Base-by-base conservation (phyloP, 1,140 invertebrate genomes). In the Scaptomyza graminum region DNA sequence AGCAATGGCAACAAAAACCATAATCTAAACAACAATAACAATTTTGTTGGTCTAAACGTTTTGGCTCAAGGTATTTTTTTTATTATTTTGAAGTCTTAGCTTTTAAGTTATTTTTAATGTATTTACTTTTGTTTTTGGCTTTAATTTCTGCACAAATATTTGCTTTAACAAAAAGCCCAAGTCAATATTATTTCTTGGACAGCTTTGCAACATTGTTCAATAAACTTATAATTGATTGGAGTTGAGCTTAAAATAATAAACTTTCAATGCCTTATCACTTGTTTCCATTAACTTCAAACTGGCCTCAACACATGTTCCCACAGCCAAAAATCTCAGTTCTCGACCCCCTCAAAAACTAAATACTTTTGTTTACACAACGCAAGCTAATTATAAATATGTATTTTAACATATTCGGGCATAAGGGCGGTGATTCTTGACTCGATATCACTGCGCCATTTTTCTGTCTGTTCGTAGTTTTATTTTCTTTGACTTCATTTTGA, bases 351-450 rank as follows among this genome's bases (percentile, higher is more conserved):
- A 16, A 44, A 44, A 44, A 44, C 5, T 16, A 3, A 1, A 22
- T 1, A 22, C 18, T 7, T 73, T 76, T 73, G 78, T 81, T 81
- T 81, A 75, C 54, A 55, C 37, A 41, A 22, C 22, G 31, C 31
- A 59, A 69, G 64, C 73, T 78, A 69, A 81, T 74, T 81, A 78
- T 82, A 81, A 74, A 81, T 68, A 49, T 12, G 54, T 64, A 11
- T 52, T 41, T 41, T 41, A 41, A 41, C n/a, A 41, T n/a, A 41
- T 41, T 39, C 11, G 37, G 12, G 37, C 37, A 39, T 39, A 12
- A 39, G 28, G 11, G n/a, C 12, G 51, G 37, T n/a, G n/a, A 12
- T 52, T 25, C 5, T 34, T 34, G 31, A 44, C 37, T 82, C 74
- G 69, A 83, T 83, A 50, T 60, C 63, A 64, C 44, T 81, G 79